Base-by-base conservation (phyloP, 2,797 vertebrate species). In the Siniperca undulata region DNA sequence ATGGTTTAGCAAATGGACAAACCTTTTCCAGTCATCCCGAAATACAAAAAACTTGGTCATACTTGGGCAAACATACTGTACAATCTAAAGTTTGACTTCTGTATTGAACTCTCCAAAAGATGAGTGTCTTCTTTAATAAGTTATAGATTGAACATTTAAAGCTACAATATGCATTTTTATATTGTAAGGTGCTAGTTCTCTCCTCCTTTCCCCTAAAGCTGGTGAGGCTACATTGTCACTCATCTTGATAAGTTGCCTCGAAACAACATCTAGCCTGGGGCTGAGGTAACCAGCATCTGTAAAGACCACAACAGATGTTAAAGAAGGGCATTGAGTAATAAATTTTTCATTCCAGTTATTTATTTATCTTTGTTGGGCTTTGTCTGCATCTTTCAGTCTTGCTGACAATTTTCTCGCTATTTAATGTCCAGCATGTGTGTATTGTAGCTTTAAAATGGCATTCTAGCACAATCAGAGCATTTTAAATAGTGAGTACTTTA, bases 161-260 rank as follows among this genome's bases (percentile, higher is more conserved):
- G 64, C 19, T 30, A 30, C 52, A 66, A 13, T 58, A 20, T 79
- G 20, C 4, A 46, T 61, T 70, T 62, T 61, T 65, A 36, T 34
- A 24, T 74, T 75, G 19, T 17, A 13, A 24, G 8, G 19, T 46
- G 13, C 56, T 30, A 0, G 20, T 60, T 73, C 50, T 27, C 22
- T 1, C 27, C 38, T 74, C 27, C n/a, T 56, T 9, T 68, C 19
- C 70, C 12, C 27, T 76, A 60, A 81, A 71, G 53, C 38, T 59
- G 42, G 20, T 68, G 52, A 80, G 50, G 7, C 42, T 56, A 13
- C 74, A 64, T 76, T 84, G 82, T 86, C 73, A 78, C 77, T 85
- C 77, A 83, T 46, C 36, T 61, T 81, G 78, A 88, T 76, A 74
- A 55, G 53, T 64, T 75, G 53, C 81, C 64, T 77, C n/a, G 5